A percentile compares a stretch with the other conserved stretches of the same genome.
Evolutionary conservation across 1,140 invertebrate genomes (phyloP).

Genomic region (Trichogramma pretiosum): DNA sequence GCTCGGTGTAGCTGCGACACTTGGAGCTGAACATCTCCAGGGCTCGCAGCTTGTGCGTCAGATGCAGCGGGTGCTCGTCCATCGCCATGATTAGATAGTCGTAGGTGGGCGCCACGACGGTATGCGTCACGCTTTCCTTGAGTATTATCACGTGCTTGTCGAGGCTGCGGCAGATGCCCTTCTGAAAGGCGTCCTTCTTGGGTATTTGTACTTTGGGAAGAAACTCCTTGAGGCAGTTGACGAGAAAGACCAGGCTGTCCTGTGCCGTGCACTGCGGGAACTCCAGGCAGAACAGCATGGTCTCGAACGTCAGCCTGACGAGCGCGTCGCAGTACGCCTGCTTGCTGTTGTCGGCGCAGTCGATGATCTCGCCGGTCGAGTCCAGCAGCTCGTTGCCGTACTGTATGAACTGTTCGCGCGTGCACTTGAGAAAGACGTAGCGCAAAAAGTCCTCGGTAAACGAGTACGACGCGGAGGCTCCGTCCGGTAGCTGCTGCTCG

Average conservation of each 20-base stretch:
- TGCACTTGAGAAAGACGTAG: slow-evolving; percentile 6
- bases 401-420: slow-evolving; percentile 1
- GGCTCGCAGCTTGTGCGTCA: neutral
- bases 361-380: slow-evolving; percentile 8
- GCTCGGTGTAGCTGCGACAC: neutral
- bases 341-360: too few relatives aligned
- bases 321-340: slow-evolving; percentile 27
- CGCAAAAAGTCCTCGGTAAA: neutral
- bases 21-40: neutral
- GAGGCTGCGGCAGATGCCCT: neutral
- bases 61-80: neutral
- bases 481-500: too few relatives aligned
- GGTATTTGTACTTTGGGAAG: neutral
- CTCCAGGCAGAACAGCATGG: slow-evolving; percentile 27
- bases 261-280: slow-evolving; percentile 17
- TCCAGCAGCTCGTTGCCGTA: slow-evolving; percentile 15
- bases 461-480: too few relatives aligned
- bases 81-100: neutral
- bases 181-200: neutral
- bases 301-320: slow-evolving; percentile 27
- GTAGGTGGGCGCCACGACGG: neutral
- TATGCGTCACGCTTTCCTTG: neutral
- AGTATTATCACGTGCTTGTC: neutral
- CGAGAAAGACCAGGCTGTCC: slow-evolving; percentile 13
- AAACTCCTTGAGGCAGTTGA: slow-evolving; percentile 17